Conservation (phyloP, 1,140 invertebrate genomes). For the Ganaspis sp. region DNA sequence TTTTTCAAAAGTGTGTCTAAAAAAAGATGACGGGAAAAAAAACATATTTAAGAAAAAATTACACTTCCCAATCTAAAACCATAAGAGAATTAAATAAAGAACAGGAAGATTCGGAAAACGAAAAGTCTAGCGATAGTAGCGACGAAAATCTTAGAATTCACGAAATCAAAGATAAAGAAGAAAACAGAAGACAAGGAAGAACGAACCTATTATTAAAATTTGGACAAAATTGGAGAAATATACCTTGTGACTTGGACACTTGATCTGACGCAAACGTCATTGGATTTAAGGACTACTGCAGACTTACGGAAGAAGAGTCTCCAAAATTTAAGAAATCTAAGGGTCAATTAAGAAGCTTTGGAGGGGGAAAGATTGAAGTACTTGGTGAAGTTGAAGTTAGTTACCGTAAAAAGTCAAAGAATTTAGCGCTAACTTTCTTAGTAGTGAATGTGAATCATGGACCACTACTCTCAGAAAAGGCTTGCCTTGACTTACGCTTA, state of each 20-base stretch:
- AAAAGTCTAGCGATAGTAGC: too few species aligned
- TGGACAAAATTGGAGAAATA: not conserved
- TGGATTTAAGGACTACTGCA: not conserved
- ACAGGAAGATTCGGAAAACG: too few species aligned
- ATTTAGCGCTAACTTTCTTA: slow-evolving; percentile 27
- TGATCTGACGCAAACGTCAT: slow-evolving; percentile 30
- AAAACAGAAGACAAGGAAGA: not conserved
- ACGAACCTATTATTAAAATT: not conserved
- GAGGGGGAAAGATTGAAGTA: not conserved
- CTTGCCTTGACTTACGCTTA: slow-evolving; percentile 3
- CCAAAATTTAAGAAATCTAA: not conserved
- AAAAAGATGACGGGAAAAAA: not conserved
- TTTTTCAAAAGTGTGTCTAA: slow-evolving; percentile 17
- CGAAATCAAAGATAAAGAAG: not conserved
- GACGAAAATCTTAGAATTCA: not conserved
- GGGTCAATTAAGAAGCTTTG: not conserved
- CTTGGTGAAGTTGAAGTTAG: slow-evolving; percentile 11
- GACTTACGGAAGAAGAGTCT: too few species aligned
- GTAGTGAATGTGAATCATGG: slow-evolving; percentile 25
- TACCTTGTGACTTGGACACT: slow-evolving; percentile 22
- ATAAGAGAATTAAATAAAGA: too few species aligned
- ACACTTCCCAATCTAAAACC: too few species aligned
- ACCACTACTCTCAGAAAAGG: not conserved
- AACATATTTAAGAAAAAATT: not conserved
- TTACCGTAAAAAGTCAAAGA: not conserved